These are phyloP conservation scores for Crocuta crocuta DNA, from an alignment of 2,113 vertebrate genomes.

Conservation along the genomic window DNA sequence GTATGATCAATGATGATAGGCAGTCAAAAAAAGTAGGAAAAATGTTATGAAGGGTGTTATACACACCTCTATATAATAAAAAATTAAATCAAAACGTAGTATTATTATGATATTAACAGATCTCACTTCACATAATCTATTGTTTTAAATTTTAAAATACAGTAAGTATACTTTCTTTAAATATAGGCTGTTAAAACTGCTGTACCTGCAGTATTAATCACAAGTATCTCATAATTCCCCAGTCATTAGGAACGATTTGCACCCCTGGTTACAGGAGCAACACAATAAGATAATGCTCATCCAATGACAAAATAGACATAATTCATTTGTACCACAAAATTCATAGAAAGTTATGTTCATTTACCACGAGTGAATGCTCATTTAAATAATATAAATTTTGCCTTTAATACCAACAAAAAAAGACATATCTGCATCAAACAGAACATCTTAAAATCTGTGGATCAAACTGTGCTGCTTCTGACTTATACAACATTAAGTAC, in stretches of 20 bases:
- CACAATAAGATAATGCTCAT: neutral
- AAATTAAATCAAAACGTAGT: neutral
- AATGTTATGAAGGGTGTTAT: neutral
- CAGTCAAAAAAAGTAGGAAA: neutral
- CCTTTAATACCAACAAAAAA: neutral
- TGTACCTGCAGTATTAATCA: neutral
- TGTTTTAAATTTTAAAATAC: neutral
- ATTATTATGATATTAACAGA: neutral
- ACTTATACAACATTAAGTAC: neutral
- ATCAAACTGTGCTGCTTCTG: neutral
- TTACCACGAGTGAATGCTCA: neutral
- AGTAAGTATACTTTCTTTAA: neutral
- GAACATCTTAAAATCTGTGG: neutral
- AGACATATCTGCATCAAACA: neutral
- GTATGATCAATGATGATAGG: neutral
- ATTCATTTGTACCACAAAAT: neutral
- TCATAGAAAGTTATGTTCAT: neutral
- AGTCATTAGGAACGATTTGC: neutral
- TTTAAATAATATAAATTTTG: neutral
- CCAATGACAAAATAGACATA: neutral
- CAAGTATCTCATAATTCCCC: neutral
- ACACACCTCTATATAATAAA: neutral
- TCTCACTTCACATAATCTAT: neutral
- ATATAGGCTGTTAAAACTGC: neutral
- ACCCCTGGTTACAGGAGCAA: neutral